A percentile compares a stretch with the other conserved stretches of the same genome.
Evolutionary conservation across 2,888 invertebrate genomes (phyloP).

Genomic region (Rhogogaster chlorosoma): DNA sequence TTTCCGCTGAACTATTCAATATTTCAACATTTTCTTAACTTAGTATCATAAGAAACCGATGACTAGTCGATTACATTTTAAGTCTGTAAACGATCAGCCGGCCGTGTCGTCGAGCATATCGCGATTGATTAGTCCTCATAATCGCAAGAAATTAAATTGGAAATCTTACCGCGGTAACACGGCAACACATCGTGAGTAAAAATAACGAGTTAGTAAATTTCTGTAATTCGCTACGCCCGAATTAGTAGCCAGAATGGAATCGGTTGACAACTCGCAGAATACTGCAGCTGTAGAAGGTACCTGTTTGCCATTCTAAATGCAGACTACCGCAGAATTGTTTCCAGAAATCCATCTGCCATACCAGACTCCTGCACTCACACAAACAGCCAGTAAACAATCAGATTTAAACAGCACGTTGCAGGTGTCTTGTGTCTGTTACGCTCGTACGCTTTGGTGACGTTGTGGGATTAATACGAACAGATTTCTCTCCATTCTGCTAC

Average conservation of each 20-base stretch:
- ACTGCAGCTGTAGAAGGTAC: neutral
- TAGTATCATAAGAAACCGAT: neutral
- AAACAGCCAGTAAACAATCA: constrained; percentile 24
- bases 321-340: neutral
- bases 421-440: constrained; percentile 18
- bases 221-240: neutral
- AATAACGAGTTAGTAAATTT: neutral
- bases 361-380: neutral
- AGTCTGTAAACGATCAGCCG: neutral
- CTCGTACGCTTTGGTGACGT: constrained; percentile 26
- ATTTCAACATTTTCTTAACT: neutral
- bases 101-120: neutral
- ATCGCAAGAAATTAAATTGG: neutral
- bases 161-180: neutral
- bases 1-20: neutral
- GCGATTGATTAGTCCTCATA: neutral
- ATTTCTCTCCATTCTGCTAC: neutral
- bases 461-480: constrained; percentile 27
- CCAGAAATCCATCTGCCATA: neutral
- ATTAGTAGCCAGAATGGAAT: neutral
- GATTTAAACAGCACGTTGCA: constrained; percentile 17
- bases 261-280: neutral
- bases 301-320: neutral
- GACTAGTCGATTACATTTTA: neutral
- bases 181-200: neutral